Conservation (phyloP, 2,888 invertebrate genomes). For the Bembecia ichneumoniformis region DNA sequence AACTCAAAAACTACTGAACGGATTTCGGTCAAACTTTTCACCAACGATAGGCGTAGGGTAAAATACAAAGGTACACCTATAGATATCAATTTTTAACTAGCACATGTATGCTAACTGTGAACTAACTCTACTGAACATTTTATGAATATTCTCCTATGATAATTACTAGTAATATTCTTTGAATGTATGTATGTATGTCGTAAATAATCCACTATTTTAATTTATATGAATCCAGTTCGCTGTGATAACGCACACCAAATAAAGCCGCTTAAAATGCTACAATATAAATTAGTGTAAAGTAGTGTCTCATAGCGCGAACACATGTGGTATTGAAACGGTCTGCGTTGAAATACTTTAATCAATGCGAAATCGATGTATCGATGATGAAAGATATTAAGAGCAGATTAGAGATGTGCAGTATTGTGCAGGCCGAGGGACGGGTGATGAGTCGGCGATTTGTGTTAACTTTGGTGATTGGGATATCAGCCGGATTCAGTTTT, state of each 20-base stretch:
- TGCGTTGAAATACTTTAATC: background rate
- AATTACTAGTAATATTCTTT: too few species aligned
- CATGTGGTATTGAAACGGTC: background rate
- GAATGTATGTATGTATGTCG: too few species aligned
- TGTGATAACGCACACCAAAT: background rate
- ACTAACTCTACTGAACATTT: too few species aligned
- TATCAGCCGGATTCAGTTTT: conserved; percentile 82
- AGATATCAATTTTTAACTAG: too few species aligned
- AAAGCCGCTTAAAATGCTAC: background rate
- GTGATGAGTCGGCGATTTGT: conserved; percentile 78
- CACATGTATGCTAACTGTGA: too few species aligned
- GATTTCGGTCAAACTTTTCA: too few species aligned
- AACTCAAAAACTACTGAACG: too few species aligned
- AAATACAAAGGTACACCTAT: too few species aligned
- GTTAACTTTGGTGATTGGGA: conserved; percentile 79
- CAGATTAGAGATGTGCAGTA: conserved; percentile 4
- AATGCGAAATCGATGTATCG: background rate
- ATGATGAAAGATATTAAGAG: conserved; percentile 3
- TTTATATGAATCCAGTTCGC: too few species aligned
- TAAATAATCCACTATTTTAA: too few species aligned
- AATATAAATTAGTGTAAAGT: background rate
- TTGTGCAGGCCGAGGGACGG: conserved; percentile 60
- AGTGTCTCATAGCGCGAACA: background rate
- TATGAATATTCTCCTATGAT: too few species aligned
- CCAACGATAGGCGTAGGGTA: too few species aligned